Base-by-base conservation (phyloP, 64 coral and sea anemone species). In the Platygyra sinensis region DNA sequence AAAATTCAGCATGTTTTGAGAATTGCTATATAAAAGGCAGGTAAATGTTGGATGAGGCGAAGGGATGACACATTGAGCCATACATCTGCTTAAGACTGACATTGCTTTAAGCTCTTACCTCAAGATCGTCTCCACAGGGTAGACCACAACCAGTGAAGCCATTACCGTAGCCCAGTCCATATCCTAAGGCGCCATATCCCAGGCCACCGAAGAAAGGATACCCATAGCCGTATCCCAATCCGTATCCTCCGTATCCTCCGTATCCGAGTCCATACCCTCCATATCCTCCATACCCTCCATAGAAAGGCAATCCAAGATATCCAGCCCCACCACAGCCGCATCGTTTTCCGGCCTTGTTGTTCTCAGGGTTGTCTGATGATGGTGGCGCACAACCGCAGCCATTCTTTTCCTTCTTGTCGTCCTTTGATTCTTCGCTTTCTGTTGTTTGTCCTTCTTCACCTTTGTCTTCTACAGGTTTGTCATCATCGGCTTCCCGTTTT, bases 191-290 rank as follows among this genome's bases (percentile, higher is more conserved):
- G n/a, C 86, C 86, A 76, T 63, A 88, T 31, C 72, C 86, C 24
- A 51, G 51, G 4, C 72, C 52, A 13, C 86, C 74, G 8, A 61
- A 18, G 28, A 62, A 77, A 76, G 72, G 73, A 67, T 78, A 88
- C 1, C 91, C 91, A 25, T 69, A 87, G 15, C 85, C 85, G 59
- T 52, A 65, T 15, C 18, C 31, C 3, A 39, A 50, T 0, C 91
- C 91, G 73, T 88, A 90, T 16, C 88, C 93, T 54, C 85, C 85
- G 49, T 57, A 69, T 18, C 91, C 91, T 0, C 91, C 91, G 61
- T 88, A 90, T 3, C 88, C 93, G n/a, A n/a, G n/a, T 54, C 80
- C 60, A 11, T 60, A 77, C n/a, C 82, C 79, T 17, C 80, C 92
- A 29, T 71, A 86, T 46, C 87, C 84, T 62, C 69, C 78, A 30